Conservation (phyloP, 2,113 vertebrate species). For the Mus spicilegus region DNA sequence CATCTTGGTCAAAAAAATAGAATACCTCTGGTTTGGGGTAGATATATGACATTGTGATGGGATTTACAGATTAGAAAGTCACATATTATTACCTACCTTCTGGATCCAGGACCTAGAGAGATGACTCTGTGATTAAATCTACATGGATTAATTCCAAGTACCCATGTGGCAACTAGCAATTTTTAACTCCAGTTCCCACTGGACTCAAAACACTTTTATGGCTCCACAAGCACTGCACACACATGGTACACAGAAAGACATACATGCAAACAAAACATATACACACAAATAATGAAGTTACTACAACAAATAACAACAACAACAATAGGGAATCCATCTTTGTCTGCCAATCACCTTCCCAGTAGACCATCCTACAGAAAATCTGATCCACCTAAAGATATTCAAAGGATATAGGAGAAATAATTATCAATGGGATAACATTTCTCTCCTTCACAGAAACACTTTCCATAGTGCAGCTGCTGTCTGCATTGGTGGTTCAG, state of each 20-base stretch:
- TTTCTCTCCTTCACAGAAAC: no score
- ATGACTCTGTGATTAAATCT: no score
- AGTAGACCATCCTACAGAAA: neutral
- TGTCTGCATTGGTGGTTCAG: no score
- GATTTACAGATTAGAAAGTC: neutral
- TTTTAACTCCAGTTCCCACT: neutral
- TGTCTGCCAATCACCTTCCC: no score
- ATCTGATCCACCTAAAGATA: no score
- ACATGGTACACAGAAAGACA: neutral
- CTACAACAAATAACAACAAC: neutral
- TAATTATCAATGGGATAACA: neutral
- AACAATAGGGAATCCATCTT: neutral
- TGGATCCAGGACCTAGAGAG: neutral
- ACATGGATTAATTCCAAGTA: neutral
- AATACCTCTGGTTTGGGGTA: neutral
- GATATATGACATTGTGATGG: neutral
- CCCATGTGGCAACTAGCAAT: neutral
- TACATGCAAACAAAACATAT: neutral
- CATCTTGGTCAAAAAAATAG: neutral
- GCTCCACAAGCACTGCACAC: neutral
- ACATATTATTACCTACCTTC: neutral
- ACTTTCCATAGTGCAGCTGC: neutral
- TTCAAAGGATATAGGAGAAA: neutral
- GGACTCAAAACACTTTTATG: neutral
- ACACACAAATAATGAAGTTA: neutral